These are phyloP conservation scores for Rafetus swinhoei DNA, from an alignment of 2,113 vertebrate species.

Conservation along the genomic window DNA sequence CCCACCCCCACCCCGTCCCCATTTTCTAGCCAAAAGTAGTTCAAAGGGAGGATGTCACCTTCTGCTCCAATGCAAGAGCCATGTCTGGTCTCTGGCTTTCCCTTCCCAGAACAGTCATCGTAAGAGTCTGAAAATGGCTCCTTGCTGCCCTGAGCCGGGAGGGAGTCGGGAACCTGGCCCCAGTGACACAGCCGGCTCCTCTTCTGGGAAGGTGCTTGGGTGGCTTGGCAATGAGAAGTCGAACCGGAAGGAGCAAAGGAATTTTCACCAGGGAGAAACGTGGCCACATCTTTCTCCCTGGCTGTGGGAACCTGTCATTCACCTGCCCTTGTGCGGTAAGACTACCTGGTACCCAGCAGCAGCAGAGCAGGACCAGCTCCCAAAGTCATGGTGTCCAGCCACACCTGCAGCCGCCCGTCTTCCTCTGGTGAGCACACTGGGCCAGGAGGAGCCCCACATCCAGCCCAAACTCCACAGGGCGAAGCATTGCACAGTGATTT, in stretches of 20 bases:
- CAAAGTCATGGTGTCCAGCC: not conserved
- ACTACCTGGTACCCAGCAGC: not conserved
- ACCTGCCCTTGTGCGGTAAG: not conserved
- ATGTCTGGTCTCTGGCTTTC: not conserved
- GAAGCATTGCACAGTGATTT: not conserved
- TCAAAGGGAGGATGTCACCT: not conserved
- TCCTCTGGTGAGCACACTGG: not conserved
- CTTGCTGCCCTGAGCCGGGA: not conserved
- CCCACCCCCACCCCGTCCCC: too few relatives aligned
- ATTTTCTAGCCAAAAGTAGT: not conserved
- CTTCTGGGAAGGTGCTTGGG: not conserved
- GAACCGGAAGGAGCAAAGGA: not conserved
- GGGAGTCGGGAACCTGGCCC: not conserved
- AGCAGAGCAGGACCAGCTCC: not conserved
- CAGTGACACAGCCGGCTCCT: not conserved
- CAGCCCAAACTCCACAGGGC: not conserved
- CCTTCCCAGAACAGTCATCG: conserved; percentile 18
- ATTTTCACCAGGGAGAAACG: not conserved
- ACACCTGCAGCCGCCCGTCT: not conserved
- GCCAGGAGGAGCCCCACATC: not conserved
- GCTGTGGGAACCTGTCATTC: not conserved
- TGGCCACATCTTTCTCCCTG: not conserved
- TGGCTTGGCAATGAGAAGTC: not conserved
- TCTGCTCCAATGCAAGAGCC: not conserved
- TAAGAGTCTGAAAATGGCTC: not conserved